A percentile compares a stretch with the other conserved stretches of the same genome.
These are phyloP conservation scores for Elymnias hypermnestra DNA, from an alignment of 1,140 invertebrate species.

Conservation along the genomic window DNA sequence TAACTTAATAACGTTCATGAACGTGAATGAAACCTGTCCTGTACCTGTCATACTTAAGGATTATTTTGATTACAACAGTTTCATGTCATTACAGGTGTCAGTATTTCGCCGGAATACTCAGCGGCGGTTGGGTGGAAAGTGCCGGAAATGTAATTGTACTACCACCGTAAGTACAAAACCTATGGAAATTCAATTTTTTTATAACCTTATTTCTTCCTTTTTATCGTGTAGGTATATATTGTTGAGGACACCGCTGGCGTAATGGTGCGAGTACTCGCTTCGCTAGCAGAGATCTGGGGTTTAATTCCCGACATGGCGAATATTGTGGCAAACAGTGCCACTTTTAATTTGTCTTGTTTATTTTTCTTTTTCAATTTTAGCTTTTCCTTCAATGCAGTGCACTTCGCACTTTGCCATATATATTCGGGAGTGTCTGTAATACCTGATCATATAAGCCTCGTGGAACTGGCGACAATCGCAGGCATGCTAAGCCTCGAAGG, in stretches of 20 bases:
- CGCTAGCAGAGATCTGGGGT: too few species aligned
- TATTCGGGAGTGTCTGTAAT: constrained; percentile 92
- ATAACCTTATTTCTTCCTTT: too few species aligned
- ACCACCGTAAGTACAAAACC: constrained; percentile 81
- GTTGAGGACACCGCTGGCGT: too few species aligned
- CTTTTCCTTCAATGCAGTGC: constrained; percentile 88
- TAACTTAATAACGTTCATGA: too few species aligned
- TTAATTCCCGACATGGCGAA: too few species aligned
- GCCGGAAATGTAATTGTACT: constrained; percentile 88
- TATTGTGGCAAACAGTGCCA: too few species aligned
- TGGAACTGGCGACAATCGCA: constrained; percentile 89
- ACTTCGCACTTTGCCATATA: constrained; percentile 93
- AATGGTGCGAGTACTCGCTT: too few species aligned
- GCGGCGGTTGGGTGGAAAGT: constrained; percentile 87
- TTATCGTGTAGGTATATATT: too few species aligned
- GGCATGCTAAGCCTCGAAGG: constrained; percentile 93
- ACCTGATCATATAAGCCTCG: constrained; percentile 88
- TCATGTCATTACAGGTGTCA: constrained; percentile 78
- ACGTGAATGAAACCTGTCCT: too few species aligned
- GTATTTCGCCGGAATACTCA: constrained; percentile 93
- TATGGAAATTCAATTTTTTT: constrained; percentile 5
- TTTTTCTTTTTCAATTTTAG: constrained; percentile 65
- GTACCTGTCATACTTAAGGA: too few species aligned
- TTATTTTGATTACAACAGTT: too few species aligned
- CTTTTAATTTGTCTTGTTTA: too few species aligned